Conservation (phyloP, 92 coral and sea anemone species). For the Virgularia gustaviana region DNA sequence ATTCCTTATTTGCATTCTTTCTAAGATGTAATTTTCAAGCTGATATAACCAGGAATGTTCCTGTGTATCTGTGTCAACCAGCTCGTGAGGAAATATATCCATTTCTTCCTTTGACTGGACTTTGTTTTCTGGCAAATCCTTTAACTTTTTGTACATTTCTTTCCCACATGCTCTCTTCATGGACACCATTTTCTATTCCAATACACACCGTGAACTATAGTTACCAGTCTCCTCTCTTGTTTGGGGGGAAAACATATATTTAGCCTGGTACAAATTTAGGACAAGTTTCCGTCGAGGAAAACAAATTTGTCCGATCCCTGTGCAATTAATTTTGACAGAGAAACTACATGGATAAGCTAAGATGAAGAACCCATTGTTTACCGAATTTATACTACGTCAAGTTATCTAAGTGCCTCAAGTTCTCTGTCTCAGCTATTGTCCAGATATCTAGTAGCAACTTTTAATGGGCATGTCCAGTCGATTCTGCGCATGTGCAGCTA, state of each 20-base stretch:
- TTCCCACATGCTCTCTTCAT: conserved; percentile 2
- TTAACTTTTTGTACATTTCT: background rate
- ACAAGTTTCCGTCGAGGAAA: conserved; percentile 22
- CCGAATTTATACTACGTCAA: conserved; percentile 12
- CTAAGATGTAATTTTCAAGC: background rate
- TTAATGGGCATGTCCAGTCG: too few species aligned
- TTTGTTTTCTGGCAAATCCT: conserved; percentile 2
- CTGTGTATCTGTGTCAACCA: background rate
- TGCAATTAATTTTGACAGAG: background rate
- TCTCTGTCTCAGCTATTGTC: too few species aligned
- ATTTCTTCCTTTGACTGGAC: conserved; percentile 3
- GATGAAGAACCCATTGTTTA: conserved; percentile 1
- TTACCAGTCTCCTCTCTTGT: background rate
- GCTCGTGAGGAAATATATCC: background rate
- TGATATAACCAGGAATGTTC: conserved; percentile 26
- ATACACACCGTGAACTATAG: too few species aligned
- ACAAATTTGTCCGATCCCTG: background rate
- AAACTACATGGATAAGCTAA: conserved; percentile 1
- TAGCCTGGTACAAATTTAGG: conserved; percentile 18
- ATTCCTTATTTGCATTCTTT: conserved; percentile 24
- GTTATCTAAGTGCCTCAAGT: too few species aligned
- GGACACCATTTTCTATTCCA: conserved; percentile 27
- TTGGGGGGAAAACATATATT: background rate
- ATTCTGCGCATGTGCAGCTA: too few species aligned
- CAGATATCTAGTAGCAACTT: too few species aligned